phyloP scores from a whole-genome alignment of 2,888 invertebrate species.

The Spatulosminthurus flaviceps region DNA sequence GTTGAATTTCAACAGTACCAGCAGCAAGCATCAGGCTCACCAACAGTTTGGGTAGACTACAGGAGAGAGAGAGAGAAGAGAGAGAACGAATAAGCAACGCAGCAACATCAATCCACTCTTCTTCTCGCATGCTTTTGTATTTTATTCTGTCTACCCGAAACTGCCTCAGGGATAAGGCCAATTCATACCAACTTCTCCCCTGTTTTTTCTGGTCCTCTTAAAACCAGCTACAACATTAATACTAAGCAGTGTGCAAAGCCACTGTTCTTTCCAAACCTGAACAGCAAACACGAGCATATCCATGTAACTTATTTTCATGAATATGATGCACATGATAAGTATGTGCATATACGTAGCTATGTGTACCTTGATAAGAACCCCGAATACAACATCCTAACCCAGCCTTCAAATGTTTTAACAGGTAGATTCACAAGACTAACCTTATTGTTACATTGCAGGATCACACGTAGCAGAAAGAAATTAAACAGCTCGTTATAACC shows the following conservation, averaged over 20 bases:
- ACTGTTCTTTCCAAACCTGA: slow-evolving; percentile 1
- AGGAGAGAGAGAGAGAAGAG: too few species aligned
- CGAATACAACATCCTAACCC: too few species aligned
- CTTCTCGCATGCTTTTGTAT: slow-evolving; percentile 31
- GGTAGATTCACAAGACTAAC: too few species aligned
- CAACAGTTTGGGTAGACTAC: slow-evolving; percentile 15
- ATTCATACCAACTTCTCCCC: slow-evolving; percentile 38
- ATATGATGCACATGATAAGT: neutral
- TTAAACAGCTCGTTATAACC: too few species aligned
- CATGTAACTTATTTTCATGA: neutral
- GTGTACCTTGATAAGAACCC: too few species aligned
- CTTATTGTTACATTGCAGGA: too few species aligned
- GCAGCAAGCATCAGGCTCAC: too few species aligned
- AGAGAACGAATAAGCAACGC: neutral
- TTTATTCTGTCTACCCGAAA: slow-evolving; percentile 42
- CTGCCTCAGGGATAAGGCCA: slow-evolving; percentile 43
- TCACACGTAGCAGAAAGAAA: too few species aligned
- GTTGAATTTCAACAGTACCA: slow-evolving; percentile 25
- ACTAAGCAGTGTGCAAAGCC: neutral
- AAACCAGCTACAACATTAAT: slow-evolving; percentile 28
- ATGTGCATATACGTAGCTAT: too few species aligned
- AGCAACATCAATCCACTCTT: slow-evolving; percentile 10
- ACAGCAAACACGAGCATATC: neutral
- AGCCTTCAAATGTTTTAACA: too few species aligned
- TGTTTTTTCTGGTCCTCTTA: slow-evolving; percentile 24